These are phyloP conservation scores for Myotis yumanensis DNA, from an alignment of 2,113 vertebrate genomes.

Conservation along the genomic window DNA sequence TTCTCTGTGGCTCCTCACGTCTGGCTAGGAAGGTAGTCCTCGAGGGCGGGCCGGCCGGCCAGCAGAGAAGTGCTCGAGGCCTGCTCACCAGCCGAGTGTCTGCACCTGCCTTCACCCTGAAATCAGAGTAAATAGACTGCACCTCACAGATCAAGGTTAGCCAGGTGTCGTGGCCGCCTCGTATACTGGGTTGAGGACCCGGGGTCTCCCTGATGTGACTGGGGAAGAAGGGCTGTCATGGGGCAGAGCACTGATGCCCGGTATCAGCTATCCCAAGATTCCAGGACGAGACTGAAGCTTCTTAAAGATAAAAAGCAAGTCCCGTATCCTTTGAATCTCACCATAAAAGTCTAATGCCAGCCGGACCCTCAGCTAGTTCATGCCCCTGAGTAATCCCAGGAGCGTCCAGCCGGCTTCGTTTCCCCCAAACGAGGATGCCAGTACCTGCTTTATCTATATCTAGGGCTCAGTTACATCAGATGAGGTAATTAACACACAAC, in stretches of 20 bases:
- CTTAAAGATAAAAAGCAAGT: not conserved
- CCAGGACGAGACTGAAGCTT: not conserved
- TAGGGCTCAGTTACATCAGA: not conserved
- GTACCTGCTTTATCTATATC: not conserved
- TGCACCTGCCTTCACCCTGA: not conserved
- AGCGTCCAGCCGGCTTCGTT: not conserved
- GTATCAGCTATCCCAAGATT: not conserved
- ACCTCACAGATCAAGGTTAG: not conserved
- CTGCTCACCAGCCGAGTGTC: not conserved
- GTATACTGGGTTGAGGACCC: not conserved
- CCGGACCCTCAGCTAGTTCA: not conserved
- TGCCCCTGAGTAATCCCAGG: not conserved
- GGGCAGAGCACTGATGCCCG: accelerated
- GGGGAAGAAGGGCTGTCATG: not conserved
- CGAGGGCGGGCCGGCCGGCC: not conserved
- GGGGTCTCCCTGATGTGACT: not conserved
- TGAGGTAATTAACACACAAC: not conserved
- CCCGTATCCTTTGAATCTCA: not conserved
- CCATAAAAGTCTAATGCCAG: not conserved
- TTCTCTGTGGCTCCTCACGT: not conserved
- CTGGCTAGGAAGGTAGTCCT: not conserved
- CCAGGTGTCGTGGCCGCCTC: not conserved
- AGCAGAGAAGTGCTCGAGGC: not conserved
- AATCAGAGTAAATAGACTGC: not conserved
- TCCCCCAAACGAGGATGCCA: not conserved